Percentiles rank a stretch among this genome's conserved stretches.
These are phyloP conservation scores for Alligator mississippiensis DNA, from an alignment of 2,113 vertebrate genomes.

Conservation along the genomic window DNA sequence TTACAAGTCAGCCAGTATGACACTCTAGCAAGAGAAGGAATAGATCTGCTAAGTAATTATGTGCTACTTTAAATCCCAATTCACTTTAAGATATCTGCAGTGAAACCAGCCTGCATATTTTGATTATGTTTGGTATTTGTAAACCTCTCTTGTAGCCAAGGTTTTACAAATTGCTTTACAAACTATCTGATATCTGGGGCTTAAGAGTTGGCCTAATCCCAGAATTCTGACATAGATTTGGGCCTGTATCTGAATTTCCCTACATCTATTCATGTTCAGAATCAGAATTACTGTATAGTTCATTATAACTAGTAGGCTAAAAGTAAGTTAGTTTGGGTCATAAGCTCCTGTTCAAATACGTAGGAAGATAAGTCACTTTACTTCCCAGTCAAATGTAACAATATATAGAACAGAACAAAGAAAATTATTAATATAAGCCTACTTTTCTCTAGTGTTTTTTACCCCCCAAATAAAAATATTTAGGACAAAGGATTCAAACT, in stretches of 20 bases:
- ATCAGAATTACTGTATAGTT: neutral
- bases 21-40: neutral
- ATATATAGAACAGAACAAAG: neutral
- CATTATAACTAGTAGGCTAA: neutral
- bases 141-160: neutral
- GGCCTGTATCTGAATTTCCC: neutral
- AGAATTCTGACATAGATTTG: neutral
- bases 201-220: neutral
- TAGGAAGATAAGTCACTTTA: neutral
- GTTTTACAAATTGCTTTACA: neutral
- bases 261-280: neutral
- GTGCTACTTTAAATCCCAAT: rapidly evolving
- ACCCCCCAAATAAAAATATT: neutral
- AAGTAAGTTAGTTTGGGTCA: neutral
- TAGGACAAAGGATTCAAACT: neutral
- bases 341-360: neutral
- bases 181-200: neutral
- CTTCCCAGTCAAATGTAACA: neutral
- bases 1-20: neutral
- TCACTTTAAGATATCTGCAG: conserved; percentile 20
- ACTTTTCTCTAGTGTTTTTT: neutral
- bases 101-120: neutral
- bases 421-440: neutral
- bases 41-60: neutral
- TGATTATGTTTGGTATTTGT: neutral